Evolutionary conservation across 2,113 vertebrate species (phyloP), one percentile per base, ranked within the genome.

Genomic region (Heterochromis multidens): DNA sequence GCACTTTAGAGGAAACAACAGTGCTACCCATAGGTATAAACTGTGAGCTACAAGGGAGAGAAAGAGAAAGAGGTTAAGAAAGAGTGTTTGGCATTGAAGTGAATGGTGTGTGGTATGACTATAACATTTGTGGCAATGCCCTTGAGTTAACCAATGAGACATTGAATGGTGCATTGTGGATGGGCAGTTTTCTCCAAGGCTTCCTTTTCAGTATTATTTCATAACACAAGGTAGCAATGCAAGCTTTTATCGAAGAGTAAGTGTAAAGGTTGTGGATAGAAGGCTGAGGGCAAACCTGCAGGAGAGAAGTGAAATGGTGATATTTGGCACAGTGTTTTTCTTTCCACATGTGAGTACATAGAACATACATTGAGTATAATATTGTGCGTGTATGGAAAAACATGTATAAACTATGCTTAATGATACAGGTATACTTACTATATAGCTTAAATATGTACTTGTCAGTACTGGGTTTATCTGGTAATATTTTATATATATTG

Each of bases 161-260:
- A 85, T 82, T 88, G 89, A 93, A 91, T 87, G 87, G 90, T 84
- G 86, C 83, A 86, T 91, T 90, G 90, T 93, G 90, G 91, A 95
- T 89, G 89, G 88, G 90, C 93, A 89, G 93, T 93, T 94, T 93
- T 93, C 93, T 87, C 87, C 93, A 95, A 96, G 94, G 93, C 83
- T 92, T 91, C 74, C 76, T 87, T 85, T 93, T 94, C 88, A 88
- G 37, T 65, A 84, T 88, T 90, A 84, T 87, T 82, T 85, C 85
- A 82, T 93, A 91, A 91, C 82, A 84, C 88, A 84, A 83, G 88
- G 89, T 89, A 86, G 88, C 85, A 72, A 60, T 33, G 82, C 72
- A 6, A 9, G 63, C 80, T 88, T 79, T 84, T 37, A 88, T 70
- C 21, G 65, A 92, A 92, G 82, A 81, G 58, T 74, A 19, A 21